Evolutionary conservation across 2,888 invertebrate species (phyloP).

Genomic region (Leucania comma): DNA sequence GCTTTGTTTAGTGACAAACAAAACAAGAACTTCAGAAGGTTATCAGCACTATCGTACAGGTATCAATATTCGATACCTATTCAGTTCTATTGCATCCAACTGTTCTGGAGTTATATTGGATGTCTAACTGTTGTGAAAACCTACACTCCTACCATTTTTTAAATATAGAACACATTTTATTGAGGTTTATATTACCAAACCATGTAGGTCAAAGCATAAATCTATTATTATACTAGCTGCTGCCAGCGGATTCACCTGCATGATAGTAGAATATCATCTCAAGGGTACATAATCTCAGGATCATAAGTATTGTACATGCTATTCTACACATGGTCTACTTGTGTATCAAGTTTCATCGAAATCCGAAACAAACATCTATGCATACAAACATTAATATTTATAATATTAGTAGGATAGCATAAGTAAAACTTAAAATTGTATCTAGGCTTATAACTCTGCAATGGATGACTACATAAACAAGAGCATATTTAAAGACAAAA

Average conservation of each 20-base stretch:
- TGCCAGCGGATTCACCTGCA: no score
- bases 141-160: not conserved
- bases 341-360: no score
- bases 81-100: not conserved
- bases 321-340: no score
- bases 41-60: not conserved
- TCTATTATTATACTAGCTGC: no score
- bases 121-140: not conserved
- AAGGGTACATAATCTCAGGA: no score
- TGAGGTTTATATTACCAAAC: not conserved
- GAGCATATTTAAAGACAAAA: constrained; percentile 96
- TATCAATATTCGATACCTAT: constrained; percentile 4
- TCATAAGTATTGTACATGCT: no score
- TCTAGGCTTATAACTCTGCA: constrained; percentile 81
- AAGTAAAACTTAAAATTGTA: not conserved
- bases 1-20: constrained; percentile 21
- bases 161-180: not conserved
- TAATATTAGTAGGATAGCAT: no score
- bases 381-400: no score
- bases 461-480: constrained; percentile 92
- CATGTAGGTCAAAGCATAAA: not conserved
- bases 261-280: no score
- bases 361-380: no score
- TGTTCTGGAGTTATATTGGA: not conserved
- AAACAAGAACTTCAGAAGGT: constrained; percentile 6